Percentiles rank a stretch among this genome's conserved stretches.
These are phyloP conservation scores for Ciconia maguari DNA, from an alignment of 2,113 vertebrate genomes.

Conservation along the genomic window DNA sequence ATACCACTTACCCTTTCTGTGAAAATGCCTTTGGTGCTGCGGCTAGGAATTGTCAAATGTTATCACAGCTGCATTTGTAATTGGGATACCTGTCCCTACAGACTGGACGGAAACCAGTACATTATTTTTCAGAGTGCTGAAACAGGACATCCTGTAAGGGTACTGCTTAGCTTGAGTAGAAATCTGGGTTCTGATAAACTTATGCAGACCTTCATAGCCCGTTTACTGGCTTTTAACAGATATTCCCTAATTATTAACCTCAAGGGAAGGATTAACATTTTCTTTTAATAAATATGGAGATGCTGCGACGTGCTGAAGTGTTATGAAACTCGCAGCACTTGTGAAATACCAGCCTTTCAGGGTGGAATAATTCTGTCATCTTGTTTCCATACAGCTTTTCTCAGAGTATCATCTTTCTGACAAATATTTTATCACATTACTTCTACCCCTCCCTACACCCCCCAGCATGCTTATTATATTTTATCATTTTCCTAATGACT, in stretches of 20 bases:
- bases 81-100: not conserved
- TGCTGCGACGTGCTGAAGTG: not conserved
- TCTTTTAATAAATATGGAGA: conserved; percentile 12
- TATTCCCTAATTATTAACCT: not conserved
- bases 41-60: not conserved
- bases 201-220: not conserved
- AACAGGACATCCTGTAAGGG: not conserved
- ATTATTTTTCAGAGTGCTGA: not conserved
- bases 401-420: conserved; percentile 14
- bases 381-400: conserved; percentile 28
- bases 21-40: not conserved
- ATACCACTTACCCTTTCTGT: not conserved
- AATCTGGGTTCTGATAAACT: not conserved
- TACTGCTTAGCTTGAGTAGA: not conserved
- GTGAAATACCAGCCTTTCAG: conserved; percentile 7
- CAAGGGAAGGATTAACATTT: not conserved
- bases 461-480: not conserved
- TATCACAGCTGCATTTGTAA: not conserved
- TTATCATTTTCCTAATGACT: conserved; percentile 21
- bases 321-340: not conserved
- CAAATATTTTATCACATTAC: conserved; percentile 18
- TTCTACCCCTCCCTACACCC: not conserved
- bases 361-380: conserved; percentile 30
- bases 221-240: not conserved
- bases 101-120: not conserved